Percentiles rank a stretch among this genome's conserved stretches.
These are phyloP conservation scores for Tipula confusa DNA, from an alignment of 2,888 invertebrate genomes.

Conservation along the genomic window DNA sequence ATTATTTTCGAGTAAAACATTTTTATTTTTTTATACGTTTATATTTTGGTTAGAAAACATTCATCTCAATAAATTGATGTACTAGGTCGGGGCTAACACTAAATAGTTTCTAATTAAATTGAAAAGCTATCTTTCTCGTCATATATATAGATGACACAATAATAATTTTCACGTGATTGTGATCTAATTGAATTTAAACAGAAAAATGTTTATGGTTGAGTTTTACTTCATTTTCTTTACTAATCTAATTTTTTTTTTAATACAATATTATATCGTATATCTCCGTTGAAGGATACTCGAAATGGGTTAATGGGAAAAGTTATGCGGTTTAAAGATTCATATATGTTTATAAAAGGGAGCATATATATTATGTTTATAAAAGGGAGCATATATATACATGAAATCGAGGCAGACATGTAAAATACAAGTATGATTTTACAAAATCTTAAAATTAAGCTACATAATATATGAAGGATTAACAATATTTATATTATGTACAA, in stretches of 20 bases:
- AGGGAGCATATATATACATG: background rate
- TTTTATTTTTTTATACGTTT: background rate
- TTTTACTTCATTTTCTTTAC: background rate
- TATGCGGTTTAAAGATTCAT: background rate
- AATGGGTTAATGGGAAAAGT: background rate
- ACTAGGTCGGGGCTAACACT: no score
- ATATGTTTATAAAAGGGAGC: background rate
- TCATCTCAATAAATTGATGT: background rate
- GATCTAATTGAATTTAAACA: background rate
- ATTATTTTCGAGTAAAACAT: background rate
- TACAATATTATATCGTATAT: background rate
- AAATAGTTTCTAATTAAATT: no score
- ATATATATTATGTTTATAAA: background rate
- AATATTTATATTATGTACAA: background rate
- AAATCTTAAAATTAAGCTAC: background rate
- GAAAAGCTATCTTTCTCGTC: no score
- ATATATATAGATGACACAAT: no score
- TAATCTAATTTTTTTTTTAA: background rate
- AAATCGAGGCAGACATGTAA: background rate
- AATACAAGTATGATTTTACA: background rate
- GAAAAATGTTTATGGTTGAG: background rate
- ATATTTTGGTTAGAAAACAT: background rate
- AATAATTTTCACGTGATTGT: background rate
- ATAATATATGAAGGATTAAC: background rate
- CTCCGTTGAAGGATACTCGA: background rate